These are phyloP conservation scores for Phytoseiulus persimilis DNA, from an alignment of 2,888 invertebrate genomes.

Conservation along the genomic window DNA sequence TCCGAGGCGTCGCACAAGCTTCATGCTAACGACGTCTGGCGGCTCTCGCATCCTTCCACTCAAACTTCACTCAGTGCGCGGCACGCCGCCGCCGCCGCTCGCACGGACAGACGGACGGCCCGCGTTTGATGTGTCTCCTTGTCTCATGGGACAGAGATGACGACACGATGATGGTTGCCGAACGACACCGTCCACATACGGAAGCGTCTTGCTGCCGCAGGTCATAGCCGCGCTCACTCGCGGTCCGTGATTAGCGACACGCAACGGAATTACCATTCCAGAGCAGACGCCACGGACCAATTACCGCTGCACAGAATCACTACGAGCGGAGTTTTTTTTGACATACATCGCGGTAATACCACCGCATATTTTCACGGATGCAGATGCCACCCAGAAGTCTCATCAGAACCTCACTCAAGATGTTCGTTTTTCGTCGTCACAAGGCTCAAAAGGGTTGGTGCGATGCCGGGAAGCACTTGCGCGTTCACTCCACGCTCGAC, in stretches of 20 bases:
- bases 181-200: not conserved
- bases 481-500: too few species aligned
- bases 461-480: not conserved
- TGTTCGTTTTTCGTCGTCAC: not conserved
- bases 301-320: not conserved
- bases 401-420: not conserved
- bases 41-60: not conserved
- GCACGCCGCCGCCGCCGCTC: not conserved
- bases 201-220: not conserved
- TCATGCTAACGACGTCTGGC: not conserved
- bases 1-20: not conserved
- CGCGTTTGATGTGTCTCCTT: not conserved
- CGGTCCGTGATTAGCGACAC: not conserved
- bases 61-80: not conserved
- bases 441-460: not conserved
- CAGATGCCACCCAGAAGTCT: not conserved
- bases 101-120: not conserved
- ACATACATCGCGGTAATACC: not conserved
- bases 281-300: not conserved
- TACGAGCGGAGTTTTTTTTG: not conserved
- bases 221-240: not conserved
- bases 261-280: not conserved
- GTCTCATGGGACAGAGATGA: not conserved
- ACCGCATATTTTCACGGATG: not conserved
- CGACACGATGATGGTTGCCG: not conserved